phyloP scores from a whole-genome alignment of 2,113 vertebrate species.

The Brienomyrus brachyistius region DNA sequence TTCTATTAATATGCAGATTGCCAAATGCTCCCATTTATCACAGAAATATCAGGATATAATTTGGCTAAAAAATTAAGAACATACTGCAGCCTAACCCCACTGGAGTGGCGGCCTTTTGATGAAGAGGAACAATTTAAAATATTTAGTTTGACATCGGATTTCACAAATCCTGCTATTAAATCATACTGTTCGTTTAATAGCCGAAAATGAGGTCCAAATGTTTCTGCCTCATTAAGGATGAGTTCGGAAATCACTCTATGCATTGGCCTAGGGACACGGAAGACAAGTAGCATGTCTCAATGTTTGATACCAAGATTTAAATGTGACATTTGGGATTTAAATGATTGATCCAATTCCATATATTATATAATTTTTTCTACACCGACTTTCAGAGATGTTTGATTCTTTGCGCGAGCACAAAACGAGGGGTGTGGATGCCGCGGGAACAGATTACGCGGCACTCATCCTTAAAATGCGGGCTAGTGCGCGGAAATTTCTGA shows the following conservation, averaged over 20 bases:
- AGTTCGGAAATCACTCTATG: neutral
- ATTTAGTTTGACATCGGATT: conserved; percentile 16
- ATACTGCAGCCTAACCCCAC: neutral
- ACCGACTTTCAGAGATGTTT: neutral
- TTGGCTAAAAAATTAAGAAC: neutral
- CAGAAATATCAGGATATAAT: neutral
- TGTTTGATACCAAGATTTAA: conserved; percentile 5
- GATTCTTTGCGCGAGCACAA: neutral
- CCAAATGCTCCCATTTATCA: neutral
- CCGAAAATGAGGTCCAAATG: conserved; percentile 5
- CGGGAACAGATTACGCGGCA: neutral
- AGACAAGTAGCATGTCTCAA: neutral
- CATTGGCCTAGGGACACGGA: neutral
- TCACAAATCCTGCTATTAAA: conserved; percentile 2
- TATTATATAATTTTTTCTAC: neutral
- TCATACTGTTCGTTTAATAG: conserved; percentile 1
- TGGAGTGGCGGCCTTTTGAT: conserved; percentile 7
- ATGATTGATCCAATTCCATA: conserved; percentile 2
- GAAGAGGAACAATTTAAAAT: conserved; percentile 14
- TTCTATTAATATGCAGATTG: neutral
- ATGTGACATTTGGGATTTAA: conserved; percentile 1
- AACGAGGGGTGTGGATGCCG: neutral
- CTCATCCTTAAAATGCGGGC: neutral
- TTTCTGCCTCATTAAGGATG: neutral
- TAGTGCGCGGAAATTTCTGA: neutral